Conservation (phyloP, 2,797 vertebrate species). For the Gymnodraco acuticeps region DNA sequence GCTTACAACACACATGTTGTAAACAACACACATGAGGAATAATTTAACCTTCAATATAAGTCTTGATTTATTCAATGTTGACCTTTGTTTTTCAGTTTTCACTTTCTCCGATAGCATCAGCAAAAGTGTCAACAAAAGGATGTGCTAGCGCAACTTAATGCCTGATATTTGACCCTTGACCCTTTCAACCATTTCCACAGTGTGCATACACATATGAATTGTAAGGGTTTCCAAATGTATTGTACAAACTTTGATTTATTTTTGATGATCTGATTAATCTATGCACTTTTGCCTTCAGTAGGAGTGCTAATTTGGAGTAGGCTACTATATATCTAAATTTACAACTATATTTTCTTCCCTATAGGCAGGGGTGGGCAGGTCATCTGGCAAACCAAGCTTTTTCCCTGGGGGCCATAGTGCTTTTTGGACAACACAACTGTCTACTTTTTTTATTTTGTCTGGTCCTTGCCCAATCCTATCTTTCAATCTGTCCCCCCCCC, state of each 20-base stretch:
- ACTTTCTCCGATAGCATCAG: conserved; percentile 3
- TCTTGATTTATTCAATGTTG: conserved; percentile 9
- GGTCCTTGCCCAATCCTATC: too few species aligned
- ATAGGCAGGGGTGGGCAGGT: too few species aligned
- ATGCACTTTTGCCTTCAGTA: not conserved
- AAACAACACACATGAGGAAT: not conserved
- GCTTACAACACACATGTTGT: not conserved
- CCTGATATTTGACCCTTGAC: conserved; percentile 47
- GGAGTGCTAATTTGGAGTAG: not conserved
- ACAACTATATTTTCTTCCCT: not conserved
- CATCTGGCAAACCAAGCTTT: too few species aligned
- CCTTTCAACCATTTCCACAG: not conserved
- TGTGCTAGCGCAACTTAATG: conserved; percentile 38
- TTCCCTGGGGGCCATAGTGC: too few species aligned
- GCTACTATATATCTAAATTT: conserved; percentile 18
- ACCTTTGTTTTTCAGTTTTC: conserved; percentile 41
- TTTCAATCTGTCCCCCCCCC: too few species aligned
- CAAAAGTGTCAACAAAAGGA: conserved; percentile 7
- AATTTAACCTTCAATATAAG: conserved; percentile 24
- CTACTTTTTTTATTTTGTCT: too few species aligned
- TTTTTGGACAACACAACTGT: too few species aligned
- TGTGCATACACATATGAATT: too few species aligned
- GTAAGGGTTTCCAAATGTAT: not conserved
- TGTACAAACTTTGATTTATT: not conserved
- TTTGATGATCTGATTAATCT: not conserved